Evolutionary conservation across 2,888 invertebrate species (phyloP), one percentile per base, ranked within the genome.

Genomic region (Elmis aenea): DNA sequence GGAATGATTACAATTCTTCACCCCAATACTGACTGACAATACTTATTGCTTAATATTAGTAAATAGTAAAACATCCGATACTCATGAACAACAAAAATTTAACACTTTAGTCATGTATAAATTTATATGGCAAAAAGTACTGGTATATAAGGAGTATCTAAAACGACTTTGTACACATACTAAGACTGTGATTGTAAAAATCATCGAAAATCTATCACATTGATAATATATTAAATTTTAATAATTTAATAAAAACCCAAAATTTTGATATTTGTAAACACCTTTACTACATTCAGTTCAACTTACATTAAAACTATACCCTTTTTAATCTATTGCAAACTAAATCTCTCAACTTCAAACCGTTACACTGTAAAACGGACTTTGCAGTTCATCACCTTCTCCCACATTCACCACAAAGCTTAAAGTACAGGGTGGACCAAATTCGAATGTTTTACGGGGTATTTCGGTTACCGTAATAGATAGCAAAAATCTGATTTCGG

Each of bases 121-220:
- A 58, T 59, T 62, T 57, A n/a, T 66, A 67, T 66, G 66, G 66
- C 65, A 64, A 67, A 64, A 54, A 64, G 62, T 66, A 68, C 64
- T 65, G 67, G 66, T 68, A 67, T 66, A n/a, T n/a, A n/a, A 67
- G 63, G 66, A 67, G 65, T 67, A 67, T 67, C 66, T 66, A 66
- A 66, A 67, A 66, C 63, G 62, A 66, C 67, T 68, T 67, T 69
- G 68, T 69, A 68, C 67, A 69, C 62, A 62, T 60, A 64, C 66
- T 67, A 69, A 68, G 65, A 69, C 65, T 74, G 75, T 72, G 75
- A 75, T 75, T 76, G 76, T 76, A 76, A 76, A 75, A 77, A 76
- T 75, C 73, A 76, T 76, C 76, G 74, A 77, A 77, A 76, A 73
- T 75, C 75, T 75, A 77, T 76, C 76, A 76, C 76, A 76, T 75